These are phyloP conservation scores for Lacerta agilis DNA, from an alignment of 2,797 vertebrate genomes.

Conservation along the genomic window DNA sequence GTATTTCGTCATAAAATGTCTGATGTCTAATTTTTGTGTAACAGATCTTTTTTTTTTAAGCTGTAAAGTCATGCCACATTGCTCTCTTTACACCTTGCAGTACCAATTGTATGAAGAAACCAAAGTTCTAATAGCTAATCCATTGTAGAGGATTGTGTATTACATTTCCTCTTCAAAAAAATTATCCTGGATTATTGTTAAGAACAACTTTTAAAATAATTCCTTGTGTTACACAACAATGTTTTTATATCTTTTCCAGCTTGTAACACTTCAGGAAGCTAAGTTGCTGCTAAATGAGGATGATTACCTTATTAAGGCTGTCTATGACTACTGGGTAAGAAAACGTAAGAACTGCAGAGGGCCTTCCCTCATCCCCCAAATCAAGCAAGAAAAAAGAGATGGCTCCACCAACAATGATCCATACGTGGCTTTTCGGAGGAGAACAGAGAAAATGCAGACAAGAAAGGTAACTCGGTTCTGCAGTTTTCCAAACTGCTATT, in stretches of 20 bases:
- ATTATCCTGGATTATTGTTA: neutral
- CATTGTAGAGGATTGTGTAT: neutral
- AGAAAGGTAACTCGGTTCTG: constrained; percentile 83
- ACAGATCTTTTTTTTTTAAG: neutral
- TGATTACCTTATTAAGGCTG: constrained; percentile 93
- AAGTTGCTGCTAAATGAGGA: constrained; percentile 93
- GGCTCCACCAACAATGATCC: constrained; percentile 92
- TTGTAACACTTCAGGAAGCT: constrained; percentile 90
- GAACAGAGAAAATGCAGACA: constrained; percentile 96
- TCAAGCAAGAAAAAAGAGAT: constrained; percentile 92
- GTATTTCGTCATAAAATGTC: neutral
- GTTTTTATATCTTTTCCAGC: constrained; percentile 69
- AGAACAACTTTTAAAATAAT: neutral
- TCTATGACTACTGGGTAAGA: constrained; percentile 95
- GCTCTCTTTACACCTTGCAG: neutral
- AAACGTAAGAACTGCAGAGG: constrained; percentile 90
- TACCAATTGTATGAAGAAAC: neutral
- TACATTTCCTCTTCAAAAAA: neutral
- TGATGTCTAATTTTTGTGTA: neutral
- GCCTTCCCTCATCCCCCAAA: constrained; percentile 87
- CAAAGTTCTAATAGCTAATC: neutral
- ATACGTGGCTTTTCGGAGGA: constrained; percentile 92
- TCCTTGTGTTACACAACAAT: rapidly evolving
- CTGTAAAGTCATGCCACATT: neutral
- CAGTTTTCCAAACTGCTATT: neutral